Evolutionary conservation across 2,113 vertebrate species (phyloP), one percentile per base, ranked within the genome.

Genomic region (Chrysochloris asiatica): DNA sequence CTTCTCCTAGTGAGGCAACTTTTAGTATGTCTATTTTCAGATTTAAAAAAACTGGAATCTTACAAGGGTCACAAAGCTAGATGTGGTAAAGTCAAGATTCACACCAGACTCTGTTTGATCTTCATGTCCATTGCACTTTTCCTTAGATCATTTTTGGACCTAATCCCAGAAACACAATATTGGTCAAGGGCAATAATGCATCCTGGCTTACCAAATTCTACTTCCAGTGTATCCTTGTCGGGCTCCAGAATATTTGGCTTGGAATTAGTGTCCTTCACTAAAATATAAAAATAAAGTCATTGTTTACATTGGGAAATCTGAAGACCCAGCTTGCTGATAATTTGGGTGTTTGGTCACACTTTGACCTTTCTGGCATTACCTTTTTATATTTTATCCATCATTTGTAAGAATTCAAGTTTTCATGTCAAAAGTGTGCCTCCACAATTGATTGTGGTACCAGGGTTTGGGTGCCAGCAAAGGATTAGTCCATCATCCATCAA

Each of bases 241-340:
- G 98, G 98, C 71, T 97, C 92, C 88, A 98, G 91, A 75, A 98
- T 48, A 14, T 95, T 94, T 85, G 98, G 98, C 41, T 95, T 96
- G 63, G 93, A 59, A 6, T 83, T 56, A 61, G 97, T 98, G 76
- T 82, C 92, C 88, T 93, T 83, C 89, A 94, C 98, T 98, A 95
- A n/a, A 97, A 98, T 61, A 81, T 47, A 89, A 86, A 91, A 86
- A 85, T 3, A 76, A 33, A 45, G 56, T 63, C 6, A 63, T 26
- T 8, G 78, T 85, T 92, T 75, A 5, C 19, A 22, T 2, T 52
- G 63, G 11, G 77, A 92, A 67, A 71, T 30, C 54, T 1, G 9
- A 83, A 61, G 33, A 45, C 14, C 21, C 21, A 52, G 36, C 26
- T 79, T 79, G 65, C 63, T 86, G n/a, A 85, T 61, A 38, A 33